Evolutionary conservation across 2,113 vertebrate species (phyloP), one percentile per base, ranked within the genome.

Genomic region (Pelobates fuscus): DNA sequence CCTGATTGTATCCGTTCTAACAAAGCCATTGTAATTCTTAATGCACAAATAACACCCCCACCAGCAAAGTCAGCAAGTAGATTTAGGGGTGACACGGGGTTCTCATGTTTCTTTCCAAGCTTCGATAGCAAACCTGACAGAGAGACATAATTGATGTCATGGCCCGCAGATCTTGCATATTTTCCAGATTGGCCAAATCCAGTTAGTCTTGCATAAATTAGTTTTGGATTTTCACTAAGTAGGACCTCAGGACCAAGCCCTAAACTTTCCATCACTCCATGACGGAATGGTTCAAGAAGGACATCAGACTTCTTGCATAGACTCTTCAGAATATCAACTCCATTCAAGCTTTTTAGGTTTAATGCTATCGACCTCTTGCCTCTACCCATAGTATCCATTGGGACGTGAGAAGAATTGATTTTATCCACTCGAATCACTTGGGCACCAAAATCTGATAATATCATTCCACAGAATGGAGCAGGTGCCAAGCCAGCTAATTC

Each of bases 81-180:
- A 78, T 98, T 99, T 65, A 93, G 0, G 0, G 97, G 97, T 2
- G 95, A 85, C 0, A 84, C 89, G 0, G 96, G 97, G 66, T 93
- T 96, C 83, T 97, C 94, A 5, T 79, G 75, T 11, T 89, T 92
- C 25, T 91, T 88, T 73, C 97, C 96, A 79, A 96, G 79, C 75
- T 86, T 94, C 14, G 96, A 99, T 27, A 99, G 80, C 61, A 98
- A 86, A 97, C 97, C 97, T 84, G 97, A 98, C 80, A 98, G 82
- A 83, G 97, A 91, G 67, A 97, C 73, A 79, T 88, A 99, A 87
- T 99, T 99, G 86, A 99, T 97, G 80, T 99, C 97, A 67, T 99
- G 97, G 44, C 97, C 96, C 0, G 96, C 95, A 26, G 82, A 79
- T 0, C n/a, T 71, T 37, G 92, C 88, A 0, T 87, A 91, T 41